phyloP scores from a whole-genome alignment of 2,113 vertebrate species.

The Ochotona curzoniae region DNA sequence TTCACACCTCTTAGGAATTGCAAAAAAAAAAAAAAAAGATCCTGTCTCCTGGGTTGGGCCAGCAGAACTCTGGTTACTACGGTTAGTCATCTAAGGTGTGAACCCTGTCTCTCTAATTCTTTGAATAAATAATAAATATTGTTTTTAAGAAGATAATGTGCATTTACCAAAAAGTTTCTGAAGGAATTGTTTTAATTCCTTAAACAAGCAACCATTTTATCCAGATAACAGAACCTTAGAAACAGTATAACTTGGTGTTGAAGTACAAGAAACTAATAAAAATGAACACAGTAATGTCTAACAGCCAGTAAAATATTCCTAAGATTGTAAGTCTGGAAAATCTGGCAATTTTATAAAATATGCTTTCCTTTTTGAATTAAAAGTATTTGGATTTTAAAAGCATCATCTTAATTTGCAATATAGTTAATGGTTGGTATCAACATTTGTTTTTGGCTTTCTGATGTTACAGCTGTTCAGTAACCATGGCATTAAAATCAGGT shows the following conservation, averaged over 20 bases:
- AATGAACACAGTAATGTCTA: not conserved
- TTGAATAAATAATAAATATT: no score
- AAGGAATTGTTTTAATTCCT: slow-evolving; percentile 29
- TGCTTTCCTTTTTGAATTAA: slow-evolving; percentile 11
- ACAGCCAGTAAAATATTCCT: slow-evolving; percentile 32
- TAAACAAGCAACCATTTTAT: slow-evolving; percentile 10
- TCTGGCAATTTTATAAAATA: not conserved
- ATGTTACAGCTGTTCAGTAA: slow-evolving; percentile 12
- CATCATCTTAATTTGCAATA: not conserved
- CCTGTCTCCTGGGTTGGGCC: no score
- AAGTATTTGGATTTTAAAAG: slow-evolving; percentile 36
- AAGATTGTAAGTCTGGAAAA: slow-evolving; percentile 35
- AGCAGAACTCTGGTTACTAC: no score
- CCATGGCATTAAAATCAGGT: slow-evolving; percentile 48
- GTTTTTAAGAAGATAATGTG: no score
- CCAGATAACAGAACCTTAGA: slow-evolving; percentile 21
- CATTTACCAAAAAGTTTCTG: not conserved
- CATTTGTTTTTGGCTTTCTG: slow-evolving; percentile 26
- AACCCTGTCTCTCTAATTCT: no score
- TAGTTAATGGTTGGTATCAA: not conserved
- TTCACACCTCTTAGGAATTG: slow-evolving; percentile 30
- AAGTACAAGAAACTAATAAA: slow-evolving; percentile 5
- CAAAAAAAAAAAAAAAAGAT: not conserved
- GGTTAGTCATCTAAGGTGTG: no score
- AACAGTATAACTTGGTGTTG: not conserved